Evolutionary conservation across 1,140 invertebrate genomes (phyloP), one percentile per base, ranked within the genome.

Genomic region (Ruditapes philippinarum): DNA sequence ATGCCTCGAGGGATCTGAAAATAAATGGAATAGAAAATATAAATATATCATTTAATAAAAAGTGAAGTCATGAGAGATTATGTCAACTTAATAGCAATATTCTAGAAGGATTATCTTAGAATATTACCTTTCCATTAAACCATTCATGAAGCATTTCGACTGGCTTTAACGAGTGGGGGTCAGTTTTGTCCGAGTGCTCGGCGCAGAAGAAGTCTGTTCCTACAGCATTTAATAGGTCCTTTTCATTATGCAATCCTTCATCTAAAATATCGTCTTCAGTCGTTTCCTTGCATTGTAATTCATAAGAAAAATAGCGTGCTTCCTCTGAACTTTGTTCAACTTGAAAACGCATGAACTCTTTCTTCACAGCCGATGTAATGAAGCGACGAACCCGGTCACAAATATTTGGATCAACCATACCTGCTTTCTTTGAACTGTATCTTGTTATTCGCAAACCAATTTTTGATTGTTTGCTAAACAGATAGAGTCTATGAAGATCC

Each of bases 331-430:
- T 19, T 38, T 81, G 19, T 57, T 17, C 25, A 31, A 74, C 9
- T 38, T 86, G 45, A 49, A 76, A 86, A 14, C 68, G 49, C n/a
- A 11, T 76, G 54, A 86, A 78, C 33, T 86, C 83, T 33, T 78
- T 86, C 45, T 49, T 60, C 22, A 86, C 70, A 28, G 70, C 83
- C 11, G 70, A 78, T 7, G 83, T 40, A 60, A 86, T 42, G 25
- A 86, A 42, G 4, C 83, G 68, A 14, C 83, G 68, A n/a, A 86
- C 57, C 28, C 54, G 22, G 42, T 86, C 83, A 36, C 83, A 86
- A 12, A 86, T 45, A 14, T 25, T 33, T n/a, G 68, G 73, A 62
- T 86, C 83, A 31, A 86, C 83, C 51, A 78, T 76, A 7, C 28
- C 33, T n/a, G 45, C 14, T 19, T 28, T 78, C 36, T 62, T 60